Evolutionary conservation across 2,797 vertebrate genomes (phyloP).

Genomic region (Pipistrellus nathusii): DNA sequence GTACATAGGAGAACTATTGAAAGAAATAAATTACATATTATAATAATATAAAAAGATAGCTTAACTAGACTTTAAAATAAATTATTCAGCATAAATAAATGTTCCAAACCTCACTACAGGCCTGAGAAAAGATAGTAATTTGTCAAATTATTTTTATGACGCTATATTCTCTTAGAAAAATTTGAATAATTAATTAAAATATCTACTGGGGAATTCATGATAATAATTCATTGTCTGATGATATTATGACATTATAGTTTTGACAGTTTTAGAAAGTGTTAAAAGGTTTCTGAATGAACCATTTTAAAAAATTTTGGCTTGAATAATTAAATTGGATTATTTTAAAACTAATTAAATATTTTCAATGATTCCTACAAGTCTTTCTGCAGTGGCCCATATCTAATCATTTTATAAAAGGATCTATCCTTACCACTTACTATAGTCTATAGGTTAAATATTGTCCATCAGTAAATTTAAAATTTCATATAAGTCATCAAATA

Average conservation of each 20-base stretch:
- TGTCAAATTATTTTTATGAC: conserved; percentile 37
- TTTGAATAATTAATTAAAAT: conserved; percentile 51
- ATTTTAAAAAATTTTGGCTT: conserved; percentile 29
- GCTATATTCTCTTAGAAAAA: conserved; percentile 40
- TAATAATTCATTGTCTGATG: neutral
- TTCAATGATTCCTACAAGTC: conserved; percentile 29
- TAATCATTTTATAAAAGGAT: neutral
- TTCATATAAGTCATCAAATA: neutral
- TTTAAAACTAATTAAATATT: conserved; percentile 56
- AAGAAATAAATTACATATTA: conserved; percentile 31
- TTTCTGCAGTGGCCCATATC: neutral
- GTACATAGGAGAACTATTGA: conserved; percentile 35
- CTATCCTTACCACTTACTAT: neutral
- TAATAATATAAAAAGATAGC: conserved; percentile 46
- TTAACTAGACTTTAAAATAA: conserved; percentile 61
- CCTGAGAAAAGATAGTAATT: conserved; percentile 9
- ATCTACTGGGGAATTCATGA: neutral
- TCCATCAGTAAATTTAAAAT: neutral
- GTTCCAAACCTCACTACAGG: neutral
- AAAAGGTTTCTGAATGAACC: conserved; percentile 11
- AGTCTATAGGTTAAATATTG: neutral
- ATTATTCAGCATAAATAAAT: conserved; percentile 18
- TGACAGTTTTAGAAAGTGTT: neutral
- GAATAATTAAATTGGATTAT: conserved; percentile 13
- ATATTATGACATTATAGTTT: neutral